Evolutionary conservation across 1,140 invertebrate genomes (phyloP).

Genomic region (Pissodes strobi): DNA sequence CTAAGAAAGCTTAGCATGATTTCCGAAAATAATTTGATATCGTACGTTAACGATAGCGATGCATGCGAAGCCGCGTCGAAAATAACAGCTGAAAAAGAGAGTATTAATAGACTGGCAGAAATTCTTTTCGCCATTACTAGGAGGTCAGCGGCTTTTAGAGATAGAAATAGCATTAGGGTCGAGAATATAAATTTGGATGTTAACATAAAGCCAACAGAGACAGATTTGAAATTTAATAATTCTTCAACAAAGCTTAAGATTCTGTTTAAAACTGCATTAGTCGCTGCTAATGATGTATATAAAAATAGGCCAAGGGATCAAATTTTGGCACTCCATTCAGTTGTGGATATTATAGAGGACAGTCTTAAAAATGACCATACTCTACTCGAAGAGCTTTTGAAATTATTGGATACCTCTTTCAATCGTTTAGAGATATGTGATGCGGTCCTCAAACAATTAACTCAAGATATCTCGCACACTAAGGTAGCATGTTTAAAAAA

Average conservation of each 20-base stretch:
- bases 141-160: constrained; percentile 47
- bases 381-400: constrained; percentile 43
- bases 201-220: constrained; percentile 36
- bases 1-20: constrained; percentile 46
- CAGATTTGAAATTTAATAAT: constrained; percentile 45
- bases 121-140: constrained; percentile 51
- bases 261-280: constrained; percentile 50
- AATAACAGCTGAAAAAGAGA: constrained; percentile 47
- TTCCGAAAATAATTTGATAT: constrained; percentile 47
- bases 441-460: constrained; percentile 46
- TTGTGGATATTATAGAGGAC: constrained; percentile 46
- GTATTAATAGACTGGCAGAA: constrained; percentile 50
- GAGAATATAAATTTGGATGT: constrained; percentile 49
- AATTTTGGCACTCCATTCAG: constrained; percentile 44
- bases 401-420: constrained; percentile 46
- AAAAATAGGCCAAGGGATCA: constrained; percentile 53
- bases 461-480: constrained; percentile 45
- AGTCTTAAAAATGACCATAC: constrained; percentile 40
- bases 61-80: constrained; percentile 46
- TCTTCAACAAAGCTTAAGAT: constrained; percentile 47
- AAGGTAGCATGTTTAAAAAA: constrained; percentile 46
- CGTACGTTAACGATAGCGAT: constrained; percentile 47
- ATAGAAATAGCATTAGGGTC: constrained; percentile 49
- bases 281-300: constrained; percentile 52
- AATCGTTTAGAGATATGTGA: constrained; percentile 48